Evolutionary conservation across 2,113 vertebrate species (phyloP), one percentile per base, ranked within the genome.

Genomic region (Echinops telfairi): DNA sequence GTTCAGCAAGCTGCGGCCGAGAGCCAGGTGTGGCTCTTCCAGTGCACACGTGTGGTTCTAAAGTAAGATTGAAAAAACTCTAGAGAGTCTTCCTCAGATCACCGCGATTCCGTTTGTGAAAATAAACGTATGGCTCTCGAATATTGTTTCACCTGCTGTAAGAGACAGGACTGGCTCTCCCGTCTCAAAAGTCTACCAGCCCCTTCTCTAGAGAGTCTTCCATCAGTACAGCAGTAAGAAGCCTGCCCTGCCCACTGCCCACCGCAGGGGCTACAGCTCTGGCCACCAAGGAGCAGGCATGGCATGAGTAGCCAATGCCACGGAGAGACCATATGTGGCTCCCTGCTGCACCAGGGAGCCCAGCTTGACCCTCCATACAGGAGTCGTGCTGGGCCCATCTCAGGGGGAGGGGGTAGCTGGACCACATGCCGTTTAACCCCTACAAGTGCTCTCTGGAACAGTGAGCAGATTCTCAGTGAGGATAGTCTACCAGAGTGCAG

Each of bases 301-400:
- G 38, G 23, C 23, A 16, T 33, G 0, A 6, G 23, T 10, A 3
- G 15, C 27, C 3, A 0, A 31, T 53, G 76, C 40, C 15, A 22
- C 40, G 29, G 27, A 77, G 40, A 27, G 43, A 31, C 76, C 27
- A 3, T 8, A 53, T 76, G 43, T 43, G 6, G 8, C 40, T 23
- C 76, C 5, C 43, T 53, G 76, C 31, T 31, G 47, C 40, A 14
- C 19, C 10, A 23, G n/a, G 17, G 29, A 17, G 20, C 23, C 5
- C 31, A 53, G 31, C 25, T 3, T 62, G 70, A 0, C 1, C 19
- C 16, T 22, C 12, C 3, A 0, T 14, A 27, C 70, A 38, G 17
- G 25, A 62, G 58, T 53, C 47, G 10, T 11, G 0, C 0, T 17
- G 29, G 10, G n/a, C 8, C 2, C 12, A 1, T 23, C 2, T 4